Evolutionary conservation across 2,888 invertebrate genomes (phyloP).

Genomic region (Cosmopolites sordidus): DNA sequence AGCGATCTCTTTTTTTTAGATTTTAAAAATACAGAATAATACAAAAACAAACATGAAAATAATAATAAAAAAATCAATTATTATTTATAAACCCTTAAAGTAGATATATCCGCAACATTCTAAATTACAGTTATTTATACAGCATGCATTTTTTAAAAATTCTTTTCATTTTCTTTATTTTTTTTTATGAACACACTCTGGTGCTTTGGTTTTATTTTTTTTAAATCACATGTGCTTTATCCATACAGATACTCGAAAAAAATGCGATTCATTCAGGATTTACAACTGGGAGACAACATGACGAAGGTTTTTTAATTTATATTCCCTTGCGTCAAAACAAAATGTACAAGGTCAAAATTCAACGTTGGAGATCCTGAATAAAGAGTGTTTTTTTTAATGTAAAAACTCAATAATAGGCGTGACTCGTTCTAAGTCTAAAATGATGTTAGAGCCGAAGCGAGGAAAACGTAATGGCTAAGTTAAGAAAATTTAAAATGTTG

Average conservation of each 20-base stretch:
- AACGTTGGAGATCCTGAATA: too few species aligned
- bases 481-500: slow-evolving; percentile 2
- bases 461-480: slow-evolving; percentile 10
- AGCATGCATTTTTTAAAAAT: slow-evolving; percentile 11
- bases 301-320: slow-evolving; percentile 44
- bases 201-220: slow-evolving; percentile 41
- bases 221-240: not conserved
- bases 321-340: slow-evolving; percentile 34
- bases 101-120: slow-evolving; percentile 25
- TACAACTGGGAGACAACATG: slow-evolving; percentile 27
- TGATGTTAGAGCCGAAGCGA: too few species aligned
- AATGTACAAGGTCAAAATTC: slow-evolving; percentile 6
- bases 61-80: slow-evolving; percentile 27
- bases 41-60: slow-evolving; percentile 8
- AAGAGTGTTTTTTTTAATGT: too few species aligned
- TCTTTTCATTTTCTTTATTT: slow-evolving; percentile 19
- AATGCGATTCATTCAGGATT: slow-evolving; percentile 29
- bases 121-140: slow-evolving; percentile 23
- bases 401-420: too few species aligned
- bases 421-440: too few species aligned
- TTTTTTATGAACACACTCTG: slow-evolving; percentile 46
- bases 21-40: slow-evolving; percentile 3
- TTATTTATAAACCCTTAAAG: slow-evolving; percentile 30
- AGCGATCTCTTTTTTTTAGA: too few species aligned
- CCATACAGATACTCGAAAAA: not conserved